A percentile compares a stretch with the other conserved stretches of the same genome.
phyloP scores from a whole-genome alignment of 2,888 invertebrate genomes.

The Mellilla xanthometata region DNA sequence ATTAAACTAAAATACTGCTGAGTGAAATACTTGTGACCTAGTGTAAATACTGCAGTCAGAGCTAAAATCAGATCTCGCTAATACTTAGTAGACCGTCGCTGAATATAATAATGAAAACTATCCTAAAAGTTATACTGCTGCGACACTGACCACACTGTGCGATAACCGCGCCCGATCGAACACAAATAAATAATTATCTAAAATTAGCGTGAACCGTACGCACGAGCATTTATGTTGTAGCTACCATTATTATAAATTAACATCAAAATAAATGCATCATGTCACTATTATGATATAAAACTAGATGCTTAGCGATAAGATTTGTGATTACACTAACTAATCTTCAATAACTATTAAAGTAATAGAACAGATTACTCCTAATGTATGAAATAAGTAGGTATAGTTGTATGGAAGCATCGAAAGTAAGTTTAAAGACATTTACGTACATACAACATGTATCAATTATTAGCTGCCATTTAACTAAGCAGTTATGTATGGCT shows the following conservation, averaged over 20 bases:
- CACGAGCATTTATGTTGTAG: constrained; percentile 79
- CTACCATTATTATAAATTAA: constrained; percentile 80
- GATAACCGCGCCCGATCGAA: constrained; percentile 42
- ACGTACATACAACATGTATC: constrained; percentile 5
- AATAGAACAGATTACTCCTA: constrained; percentile 59
- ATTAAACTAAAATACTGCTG: constrained; percentile 76
- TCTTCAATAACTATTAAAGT: constrained; percentile 54
- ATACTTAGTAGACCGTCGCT: constrained; percentile 53
- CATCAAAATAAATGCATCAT: constrained; percentile 81
- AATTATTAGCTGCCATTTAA: too few species aligned
- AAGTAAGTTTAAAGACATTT: constrained; percentile 24
- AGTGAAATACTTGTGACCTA: constrained; percentile 65
- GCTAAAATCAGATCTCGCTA: constrained; percentile 69
- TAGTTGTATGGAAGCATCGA: constrained; percentile 65
- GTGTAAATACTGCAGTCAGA: constrained; percentile 65
- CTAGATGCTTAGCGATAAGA: constrained; percentile 72
- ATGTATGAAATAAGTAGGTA: constrained; percentile 56
- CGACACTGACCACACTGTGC: constrained; percentile 54
- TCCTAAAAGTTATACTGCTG: constrained; percentile 60
- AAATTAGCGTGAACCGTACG: constrained; percentile 68
- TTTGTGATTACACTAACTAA: constrained; percentile 79
- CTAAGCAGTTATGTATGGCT: too few species aligned
- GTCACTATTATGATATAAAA: constrained; percentile 76
- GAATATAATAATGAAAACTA: constrained; percentile 55
- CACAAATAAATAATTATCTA: constrained; percentile 74